Percentiles rank a stretch among this genome's conserved stretches.
phyloP scores from a whole-genome alignment of 64 coral and sea anemone species.

The Porites lutea region DNA sequence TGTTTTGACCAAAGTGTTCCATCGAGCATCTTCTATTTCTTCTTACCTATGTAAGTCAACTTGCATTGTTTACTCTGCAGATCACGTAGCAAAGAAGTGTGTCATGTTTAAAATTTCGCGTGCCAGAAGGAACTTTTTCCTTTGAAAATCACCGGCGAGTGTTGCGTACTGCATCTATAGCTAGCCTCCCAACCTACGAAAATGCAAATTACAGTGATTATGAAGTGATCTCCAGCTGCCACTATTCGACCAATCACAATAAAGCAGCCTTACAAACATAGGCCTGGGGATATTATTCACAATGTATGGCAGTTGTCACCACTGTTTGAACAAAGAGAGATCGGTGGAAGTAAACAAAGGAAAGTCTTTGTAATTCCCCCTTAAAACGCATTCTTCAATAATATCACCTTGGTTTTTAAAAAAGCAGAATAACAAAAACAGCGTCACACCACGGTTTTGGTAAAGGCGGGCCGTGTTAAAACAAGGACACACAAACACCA shows the following conservation, averaged over 20 bases:
- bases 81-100: neutral
- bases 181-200: slow-evolving; percentile 46
- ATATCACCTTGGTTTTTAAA: neutral
- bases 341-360: slow-evolving; percentile 9
- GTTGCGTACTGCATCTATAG: slow-evolving; percentile 34
- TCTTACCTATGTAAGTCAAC: slow-evolving; percentile 30
- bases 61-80: slow-evolving; percentile 17
- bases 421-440: neutral
- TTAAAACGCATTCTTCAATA: neutral
- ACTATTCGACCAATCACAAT: neutral
- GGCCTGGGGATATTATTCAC: slow-evolving; percentile 18
- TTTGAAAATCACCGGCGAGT: slow-evolving; percentile 16
- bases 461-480: neutral
- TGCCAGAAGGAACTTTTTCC: neutral
- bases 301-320: neutral
- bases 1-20: slow-evolving; percentile 18
- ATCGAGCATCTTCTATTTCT: neutral
- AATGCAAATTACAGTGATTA: slow-evolving; percentile 41
- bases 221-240: slow-evolving; percentile 48
- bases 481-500: neutral
- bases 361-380: neutral
- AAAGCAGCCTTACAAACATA: neutral
- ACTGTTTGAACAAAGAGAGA: neutral
- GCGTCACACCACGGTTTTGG: neutral
- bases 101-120: neutral